A percentile compares a stretch with the other conserved stretches of the same genome.
Conservation (phyloP, 2,113 vertebrate genomes). For the Platysteira castanea region DNA sequence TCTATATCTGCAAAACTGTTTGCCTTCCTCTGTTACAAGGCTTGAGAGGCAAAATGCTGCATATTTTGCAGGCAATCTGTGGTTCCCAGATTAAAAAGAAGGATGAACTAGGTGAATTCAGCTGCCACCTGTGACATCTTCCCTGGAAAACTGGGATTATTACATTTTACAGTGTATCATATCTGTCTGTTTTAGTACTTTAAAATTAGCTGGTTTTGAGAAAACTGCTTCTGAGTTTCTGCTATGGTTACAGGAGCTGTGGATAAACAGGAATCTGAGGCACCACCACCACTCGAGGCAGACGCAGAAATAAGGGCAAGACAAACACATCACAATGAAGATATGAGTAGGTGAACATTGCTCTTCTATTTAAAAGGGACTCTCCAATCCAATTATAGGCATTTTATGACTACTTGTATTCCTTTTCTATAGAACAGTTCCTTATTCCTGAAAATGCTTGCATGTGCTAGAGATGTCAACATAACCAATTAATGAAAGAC, state of each 20-base stretch:
- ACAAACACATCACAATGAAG: neutral
- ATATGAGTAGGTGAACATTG: neutral
- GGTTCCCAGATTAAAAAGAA: neutral
- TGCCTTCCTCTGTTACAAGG: neutral
- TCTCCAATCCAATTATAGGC: neutral
- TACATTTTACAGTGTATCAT: neutral
- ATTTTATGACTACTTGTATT: neutral
- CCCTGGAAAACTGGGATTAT: neutral
- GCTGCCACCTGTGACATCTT: neutral
- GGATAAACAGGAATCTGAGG: neutral
- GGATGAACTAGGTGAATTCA: neutral
- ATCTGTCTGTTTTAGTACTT: neutral
- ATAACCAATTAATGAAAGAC: neutral
- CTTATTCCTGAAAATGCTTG: neutral
- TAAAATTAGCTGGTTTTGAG: neutral
- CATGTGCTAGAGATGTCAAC: neutral
- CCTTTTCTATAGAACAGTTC: neutral
- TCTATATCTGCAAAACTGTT: neutral
- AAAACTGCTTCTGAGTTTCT: neutral
- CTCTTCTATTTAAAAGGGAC: neutral
- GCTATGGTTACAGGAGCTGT: constrained; percentile 34
- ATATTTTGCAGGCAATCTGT: fast-evolving
- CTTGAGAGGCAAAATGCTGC: neutral
- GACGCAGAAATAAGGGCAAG: neutral
- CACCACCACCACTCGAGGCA: neutral